Conservation (phyloP, 1,140 invertebrate species). For the Ostrea denselamellosa region DNA sequence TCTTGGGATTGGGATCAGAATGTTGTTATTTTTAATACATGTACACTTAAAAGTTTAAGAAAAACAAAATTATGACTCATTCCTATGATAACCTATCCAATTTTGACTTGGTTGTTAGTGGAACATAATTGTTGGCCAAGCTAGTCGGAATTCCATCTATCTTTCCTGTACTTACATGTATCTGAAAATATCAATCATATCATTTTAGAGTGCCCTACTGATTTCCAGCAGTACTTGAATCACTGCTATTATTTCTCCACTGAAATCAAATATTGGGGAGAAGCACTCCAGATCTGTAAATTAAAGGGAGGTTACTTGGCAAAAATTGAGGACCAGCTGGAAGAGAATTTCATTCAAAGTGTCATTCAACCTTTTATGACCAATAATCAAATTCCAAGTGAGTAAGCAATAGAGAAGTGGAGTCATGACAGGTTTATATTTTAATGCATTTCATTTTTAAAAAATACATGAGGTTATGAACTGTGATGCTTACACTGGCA, state of each 20-base stretch:
- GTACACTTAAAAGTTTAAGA: too few relatives aligned
- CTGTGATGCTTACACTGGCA: too few relatives aligned
- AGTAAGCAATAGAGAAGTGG: neutral
- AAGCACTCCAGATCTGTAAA: constrained; percentile 45
- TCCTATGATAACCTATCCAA: too few relatives aligned
- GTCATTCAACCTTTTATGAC: constrained; percentile 38
- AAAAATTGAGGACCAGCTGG: constrained; percentile 47
- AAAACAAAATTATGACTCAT: too few relatives aligned
- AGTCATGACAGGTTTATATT: too few relatives aligned
- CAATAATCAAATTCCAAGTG: constrained; percentile 45
- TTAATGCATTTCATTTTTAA: too few relatives aligned
- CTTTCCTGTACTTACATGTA: neutral
- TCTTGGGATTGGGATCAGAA: too few relatives aligned
- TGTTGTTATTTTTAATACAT: too few relatives aligned
- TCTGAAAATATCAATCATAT: neutral
- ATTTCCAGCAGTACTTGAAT: constrained; percentile 25
- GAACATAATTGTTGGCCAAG: too few relatives aligned
- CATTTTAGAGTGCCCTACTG: constrained; percentile 37
- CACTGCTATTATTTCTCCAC: constrained; percentile 54
- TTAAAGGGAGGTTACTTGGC: constrained; percentile 43
- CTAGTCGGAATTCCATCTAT: too few relatives aligned
- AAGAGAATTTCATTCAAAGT: constrained; percentile 45
- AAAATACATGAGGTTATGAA: too few relatives aligned
- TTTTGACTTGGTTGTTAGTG: too few relatives aligned
- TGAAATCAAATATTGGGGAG: constrained; percentile 49